Evolutionary conservation across 2,888 invertebrate species (phyloP), one percentile per base, ranked within the genome.

Genomic region (Drosophila anceps): DNA sequence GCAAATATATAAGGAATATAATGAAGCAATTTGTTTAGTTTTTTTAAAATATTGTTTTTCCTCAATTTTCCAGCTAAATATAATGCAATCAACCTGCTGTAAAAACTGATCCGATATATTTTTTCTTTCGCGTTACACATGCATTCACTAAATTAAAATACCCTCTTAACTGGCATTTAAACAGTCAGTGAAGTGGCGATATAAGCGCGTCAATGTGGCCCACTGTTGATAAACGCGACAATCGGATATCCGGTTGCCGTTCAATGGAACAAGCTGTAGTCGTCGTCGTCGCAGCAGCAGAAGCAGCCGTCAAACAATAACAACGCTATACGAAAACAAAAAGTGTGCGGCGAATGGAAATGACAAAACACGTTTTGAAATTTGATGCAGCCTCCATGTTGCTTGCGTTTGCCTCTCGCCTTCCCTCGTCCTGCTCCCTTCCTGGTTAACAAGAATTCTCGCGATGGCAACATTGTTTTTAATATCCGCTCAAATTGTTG

Each of bases 401-500:
- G 20, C 29, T n/a, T 31, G 27, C 24, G 39, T 35, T 24, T 24
- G 10, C n/a, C 33, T 4, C n/a, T 2, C 44, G 35, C 12, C 7
- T 12, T 35, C 5, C 7, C 9, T 9, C 8, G n/a, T 20, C 31
- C 15, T 15, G n/a, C 9, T 48, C 43, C 51, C 63, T 63, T 73
- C 63, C 79, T 58, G 71, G 41, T 70, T 65, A 72, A 69, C 72
- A 60, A 71, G 58, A 75, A 76, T 69, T 46, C 69, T 31, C 58
- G 64, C 66, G 65, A 73, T 69, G 69, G 81, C 86, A 85, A 85
- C 87, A 83, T 87, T 87, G 89, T 88, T 87, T 87, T 87, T 88
- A 87, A 87, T 87, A 87, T 87, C 86, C 86, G 86, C 87, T 88
- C 70, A 88, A 87, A 84, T 87, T 87, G 84, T 86, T 86, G 86